Percentiles rank a stretch among this genome's conserved stretches.
phyloP scores from a whole-genome alignment of 2,888 invertebrate genomes.

The Ochropacha duplaris region DNA sequence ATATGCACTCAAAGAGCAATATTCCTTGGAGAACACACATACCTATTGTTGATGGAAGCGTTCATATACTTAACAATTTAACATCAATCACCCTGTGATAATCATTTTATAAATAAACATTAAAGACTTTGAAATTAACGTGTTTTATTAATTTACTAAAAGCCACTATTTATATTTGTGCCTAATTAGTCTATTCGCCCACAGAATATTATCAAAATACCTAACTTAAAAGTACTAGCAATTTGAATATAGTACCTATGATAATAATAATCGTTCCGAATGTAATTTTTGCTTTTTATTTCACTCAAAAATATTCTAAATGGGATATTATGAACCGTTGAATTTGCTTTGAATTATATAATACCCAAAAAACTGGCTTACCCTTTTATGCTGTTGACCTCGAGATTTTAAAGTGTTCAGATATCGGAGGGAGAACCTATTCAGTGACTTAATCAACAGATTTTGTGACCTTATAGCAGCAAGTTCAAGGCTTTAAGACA shows the following conservation, averaged over 20 bases:
- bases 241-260: no score
- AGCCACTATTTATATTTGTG: no score
- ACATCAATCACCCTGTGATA: background rate
- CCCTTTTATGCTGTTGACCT: slow-evolving; percentile 62
- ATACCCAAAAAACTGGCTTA: slow-evolving; percentile 48
- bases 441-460: slow-evolving; percentile 61
- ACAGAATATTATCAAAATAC: no score
- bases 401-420: slow-evolving; percentile 62
- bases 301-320: background rate
- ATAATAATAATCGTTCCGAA: background rate
- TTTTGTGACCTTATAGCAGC: slow-evolving; percentile 53
- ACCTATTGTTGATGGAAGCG: no score
- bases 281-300: background rate
- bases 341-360: slow-evolving; percentile 48
- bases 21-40: background rate
- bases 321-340: slow-evolving; percentile 13
- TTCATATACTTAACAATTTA: no score
- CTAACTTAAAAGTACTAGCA: no score
- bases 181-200: no score
- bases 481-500: slow-evolving; percentile 76
- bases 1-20: background rate
- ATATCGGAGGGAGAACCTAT: slow-evolving; percentile 63
- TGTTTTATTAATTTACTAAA: background rate
- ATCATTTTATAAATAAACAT: background rate
- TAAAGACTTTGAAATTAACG: background rate